Evolutionary conservation across 2,888 invertebrate species (phyloP), one percentile per base, ranked within the genome.

Genomic region (Halictus ligatus): DNA sequence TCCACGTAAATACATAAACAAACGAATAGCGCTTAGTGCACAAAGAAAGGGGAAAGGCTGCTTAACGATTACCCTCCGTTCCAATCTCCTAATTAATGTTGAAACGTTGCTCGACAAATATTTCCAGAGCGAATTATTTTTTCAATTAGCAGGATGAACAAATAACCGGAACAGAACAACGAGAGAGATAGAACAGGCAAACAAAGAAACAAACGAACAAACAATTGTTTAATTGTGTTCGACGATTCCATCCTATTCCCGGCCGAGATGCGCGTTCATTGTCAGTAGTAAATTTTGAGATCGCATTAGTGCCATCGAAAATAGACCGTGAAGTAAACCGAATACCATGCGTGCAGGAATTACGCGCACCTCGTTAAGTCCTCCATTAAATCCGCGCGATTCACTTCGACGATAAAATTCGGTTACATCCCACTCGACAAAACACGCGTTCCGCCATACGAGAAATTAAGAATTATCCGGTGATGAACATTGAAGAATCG

Each of bases 311-410:
- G 54, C 85, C 54, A 76, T 82, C 75, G 12, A 80, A 81, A 81
- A 87, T 87, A 86, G 86, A 85, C 58, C 54, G 81, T 69, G 81
- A 85, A 80, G 81, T 81, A 81, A 85, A 86, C 86, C 85, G 75
- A 85, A 86, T 85, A 85, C 64, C 86, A 78, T 74, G 81, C 75
- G 80, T 80, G 60, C 67, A 73, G 75, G 74, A 75, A 81, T 81
- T 78, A 80, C 78, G 72, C 54, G 75, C 72, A 78, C 40, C 58
- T 58, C 64, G 64, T 86, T 79, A 78, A 85, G 81, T 85, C 75
- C 69, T 58, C 54, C 48, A 58, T 67, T 13, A 50, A 76, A 85
- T 76, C 46, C 43, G 25, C 50, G 29, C 18, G 54, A 43, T 43
- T 75, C 71, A 46, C 58, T 69, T 43, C 35, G 48, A 46, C 71